These are phyloP conservation scores for Mythimna pallens DNA, from an alignment of 2,888 invertebrate species.

Conservation along the genomic window DNA sequence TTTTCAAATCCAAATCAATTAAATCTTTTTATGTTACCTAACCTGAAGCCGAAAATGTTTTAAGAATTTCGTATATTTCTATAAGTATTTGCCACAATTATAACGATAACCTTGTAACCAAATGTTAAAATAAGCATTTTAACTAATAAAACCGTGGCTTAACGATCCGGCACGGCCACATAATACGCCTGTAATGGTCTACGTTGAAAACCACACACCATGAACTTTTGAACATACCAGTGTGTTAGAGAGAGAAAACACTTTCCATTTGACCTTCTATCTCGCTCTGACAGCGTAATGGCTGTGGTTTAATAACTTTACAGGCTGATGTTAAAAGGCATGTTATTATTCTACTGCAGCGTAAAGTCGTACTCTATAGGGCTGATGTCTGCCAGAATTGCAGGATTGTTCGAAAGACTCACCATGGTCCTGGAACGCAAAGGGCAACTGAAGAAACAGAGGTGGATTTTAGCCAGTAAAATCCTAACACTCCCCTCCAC, in stretches of 20 bases:
- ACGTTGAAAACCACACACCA: slow-evolving; percentile 56
- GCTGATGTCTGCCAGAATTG: too few species aligned
- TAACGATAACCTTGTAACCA: slow-evolving; percentile 19
- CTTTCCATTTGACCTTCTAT: slow-evolving; percentile 1
- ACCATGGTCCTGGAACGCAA: too few species aligned
- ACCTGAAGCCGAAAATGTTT: neutral
- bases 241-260: slow-evolving; percentile 23
- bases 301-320: slow-evolving; percentile 33
- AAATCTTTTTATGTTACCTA: neutral
- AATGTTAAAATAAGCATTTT: slow-evolving; percentile 41
- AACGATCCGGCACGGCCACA: slow-evolving; percentile 53
- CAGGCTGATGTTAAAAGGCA: neutral
- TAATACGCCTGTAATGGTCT: slow-evolving; percentile 55
- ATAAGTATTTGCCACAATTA: slow-evolving; percentile 19
- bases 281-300: slow-evolving; percentile 30
- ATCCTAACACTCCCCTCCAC: too few species aligned
- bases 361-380: neutral
- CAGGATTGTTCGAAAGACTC: too few species aligned
- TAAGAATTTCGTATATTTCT: neutral
- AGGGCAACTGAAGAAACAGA: too few species aligned
- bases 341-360: neutral
- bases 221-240: slow-evolving; percentile 50
- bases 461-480: too few species aligned
- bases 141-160: slow-evolving; percentile 51
- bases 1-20: too few species aligned